A percentile compares a stretch with the other conserved stretches of the same genome.
Evolutionary conservation across 2,113 vertebrate species (phyloP).

Genomic region (Bambusicola thoracicus): DNA sequence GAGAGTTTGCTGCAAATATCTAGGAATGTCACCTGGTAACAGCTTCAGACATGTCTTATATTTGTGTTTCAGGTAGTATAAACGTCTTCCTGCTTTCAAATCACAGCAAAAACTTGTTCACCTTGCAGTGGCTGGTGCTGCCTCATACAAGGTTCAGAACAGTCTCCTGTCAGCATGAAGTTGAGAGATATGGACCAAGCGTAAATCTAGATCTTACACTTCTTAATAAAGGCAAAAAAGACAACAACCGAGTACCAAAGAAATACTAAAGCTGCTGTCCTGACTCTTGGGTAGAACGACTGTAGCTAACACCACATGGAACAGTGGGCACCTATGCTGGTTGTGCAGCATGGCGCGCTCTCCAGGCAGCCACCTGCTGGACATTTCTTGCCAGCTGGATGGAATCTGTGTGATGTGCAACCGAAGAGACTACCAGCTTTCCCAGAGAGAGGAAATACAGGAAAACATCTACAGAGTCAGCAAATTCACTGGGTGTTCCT

Average conservation of each 20-base stretch:
- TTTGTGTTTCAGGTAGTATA: background rate
- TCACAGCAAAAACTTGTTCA: background rate
- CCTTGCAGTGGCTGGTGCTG: background rate
- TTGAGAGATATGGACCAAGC: background rate
- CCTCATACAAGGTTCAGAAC: background rate
- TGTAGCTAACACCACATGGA: background rate
- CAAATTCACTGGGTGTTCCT: background rate
- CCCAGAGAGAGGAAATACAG: background rate
- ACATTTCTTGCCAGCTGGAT: accelerated
- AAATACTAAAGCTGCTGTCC: background rate
- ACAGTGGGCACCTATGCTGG: accelerated
- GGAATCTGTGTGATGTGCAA: background rate
- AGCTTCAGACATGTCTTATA: background rate
- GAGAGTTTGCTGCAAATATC: background rate
- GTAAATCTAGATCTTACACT: background rate
- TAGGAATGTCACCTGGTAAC: background rate
- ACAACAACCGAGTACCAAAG: background rate
- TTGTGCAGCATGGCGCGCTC: accelerated
- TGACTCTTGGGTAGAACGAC: background rate
- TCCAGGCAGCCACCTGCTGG: too few species aligned
- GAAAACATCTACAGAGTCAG: background rate
- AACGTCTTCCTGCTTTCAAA: background rate
- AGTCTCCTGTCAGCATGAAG: background rate
- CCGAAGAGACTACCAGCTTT: background rate
- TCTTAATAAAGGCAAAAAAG: background rate